phyloP scores from a whole-genome alignment of 2,797 vertebrate species.

The Sciurus vulgaris region DNA sequence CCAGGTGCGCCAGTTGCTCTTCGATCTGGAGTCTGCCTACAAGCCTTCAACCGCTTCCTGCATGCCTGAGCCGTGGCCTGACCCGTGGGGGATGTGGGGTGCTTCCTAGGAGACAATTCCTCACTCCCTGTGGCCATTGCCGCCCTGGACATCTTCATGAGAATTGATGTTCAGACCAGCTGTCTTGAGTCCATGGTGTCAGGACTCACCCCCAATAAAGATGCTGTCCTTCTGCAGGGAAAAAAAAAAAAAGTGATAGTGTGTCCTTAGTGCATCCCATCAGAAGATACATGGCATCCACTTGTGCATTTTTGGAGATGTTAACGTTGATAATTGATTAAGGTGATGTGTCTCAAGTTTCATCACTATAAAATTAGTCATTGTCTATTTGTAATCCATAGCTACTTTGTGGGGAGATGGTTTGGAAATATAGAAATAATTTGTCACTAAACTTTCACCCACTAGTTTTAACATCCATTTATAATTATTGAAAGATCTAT shows the following conservation, averaged over 20 bases:
- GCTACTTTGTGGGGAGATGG: background rate
- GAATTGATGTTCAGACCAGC: background rate
- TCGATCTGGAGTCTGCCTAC: conserved; percentile 87
- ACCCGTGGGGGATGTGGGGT: background rate
- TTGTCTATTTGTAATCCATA: conserved; percentile 13
- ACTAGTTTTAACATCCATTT: background rate
- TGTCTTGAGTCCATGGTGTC: too few relatives aligned
- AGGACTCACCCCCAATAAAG: conserved; percentile 62
- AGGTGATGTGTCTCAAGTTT: background rate
- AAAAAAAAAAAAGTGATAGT: background rate
- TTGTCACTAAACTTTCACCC: background rate
- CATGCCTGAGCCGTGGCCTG: conserved; percentile 88
- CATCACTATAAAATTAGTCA: background rate
- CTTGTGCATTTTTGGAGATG: background rate
- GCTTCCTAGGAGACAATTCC: background rate
- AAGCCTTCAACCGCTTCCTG: conserved; percentile 97
- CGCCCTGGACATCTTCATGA: background rate
- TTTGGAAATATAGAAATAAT: background rate
- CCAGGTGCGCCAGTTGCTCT: conserved; percentile 96
- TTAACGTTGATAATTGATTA: conserved; percentile 1
- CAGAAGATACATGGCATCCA: background rate
- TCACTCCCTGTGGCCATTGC: background rate
- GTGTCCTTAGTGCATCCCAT: background rate
- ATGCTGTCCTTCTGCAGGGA: background rate
- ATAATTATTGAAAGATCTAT: background rate